Percentiles rank a stretch among this genome's conserved stretches.
Evolutionary conservation across 2,888 invertebrate species (phyloP).

Genomic region (Chrysotoxum bicinctum): DNA sequence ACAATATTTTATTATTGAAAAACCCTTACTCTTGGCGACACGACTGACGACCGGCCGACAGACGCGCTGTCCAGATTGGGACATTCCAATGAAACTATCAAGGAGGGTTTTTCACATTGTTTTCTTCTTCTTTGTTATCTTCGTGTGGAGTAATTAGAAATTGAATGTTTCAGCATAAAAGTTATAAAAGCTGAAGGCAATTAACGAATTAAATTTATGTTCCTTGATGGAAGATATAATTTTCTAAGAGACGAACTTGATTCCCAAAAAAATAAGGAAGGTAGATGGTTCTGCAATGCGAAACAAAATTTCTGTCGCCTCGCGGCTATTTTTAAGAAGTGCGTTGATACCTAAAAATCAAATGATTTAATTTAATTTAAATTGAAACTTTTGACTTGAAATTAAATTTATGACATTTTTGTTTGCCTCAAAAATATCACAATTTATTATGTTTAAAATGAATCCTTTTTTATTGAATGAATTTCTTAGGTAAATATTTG

Average conservation of each 20-base stretch:
- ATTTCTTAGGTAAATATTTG: neutral
- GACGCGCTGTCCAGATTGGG: neutral
- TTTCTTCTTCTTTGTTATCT: neutral
- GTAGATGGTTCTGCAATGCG: neutral
- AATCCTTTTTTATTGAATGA: neutral
- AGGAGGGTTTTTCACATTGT: neutral
- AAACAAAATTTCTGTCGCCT: neutral
- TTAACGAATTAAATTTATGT: conserved; percentile 1
- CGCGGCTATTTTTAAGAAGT: neutral
- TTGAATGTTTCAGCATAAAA: neutral
- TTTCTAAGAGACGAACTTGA: neutral
- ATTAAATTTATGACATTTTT: neutral
- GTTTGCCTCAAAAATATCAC: neutral
- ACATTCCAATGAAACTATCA: neutral
- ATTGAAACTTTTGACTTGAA: neutral
- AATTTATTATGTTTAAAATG: neutral
- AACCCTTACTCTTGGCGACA: neutral
- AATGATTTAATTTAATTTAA: neutral
- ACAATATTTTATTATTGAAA: neutral
- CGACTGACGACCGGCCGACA: neutral
- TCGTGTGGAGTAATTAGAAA: neutral
- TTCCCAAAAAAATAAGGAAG: neutral
- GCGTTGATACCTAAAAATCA: neutral
- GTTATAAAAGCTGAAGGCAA: neutral
- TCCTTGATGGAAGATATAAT: neutral